phyloP scores from a whole-genome alignment of 2,888 invertebrate genomes.

The Panopea generosa region DNA sequence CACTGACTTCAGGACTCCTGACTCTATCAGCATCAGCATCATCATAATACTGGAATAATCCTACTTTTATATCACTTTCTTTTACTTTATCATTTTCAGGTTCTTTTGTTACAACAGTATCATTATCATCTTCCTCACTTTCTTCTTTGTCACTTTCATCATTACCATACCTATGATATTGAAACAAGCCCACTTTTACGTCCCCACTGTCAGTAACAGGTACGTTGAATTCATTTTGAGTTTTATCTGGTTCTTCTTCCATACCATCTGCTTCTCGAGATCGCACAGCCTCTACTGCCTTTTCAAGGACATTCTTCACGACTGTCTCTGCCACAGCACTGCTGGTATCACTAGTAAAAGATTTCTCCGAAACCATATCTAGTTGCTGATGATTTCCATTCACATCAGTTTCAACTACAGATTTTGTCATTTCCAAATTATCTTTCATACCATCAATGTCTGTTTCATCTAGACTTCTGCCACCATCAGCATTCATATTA shows the following conservation, averaged over 20 bases:
- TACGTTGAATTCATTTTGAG: slow-evolving; percentile 4
- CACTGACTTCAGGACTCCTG: slow-evolving; percentile 42
- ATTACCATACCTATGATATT: slow-evolving; percentile 46
- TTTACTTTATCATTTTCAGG: not conserved
- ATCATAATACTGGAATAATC: slow-evolving; percentile 55
- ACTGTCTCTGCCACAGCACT: slow-evolving; percentile 67
- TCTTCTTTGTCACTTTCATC: slow-evolving; percentile 13
- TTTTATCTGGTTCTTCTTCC: slow-evolving; percentile 15
- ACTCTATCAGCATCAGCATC: slow-evolving; percentile 14
- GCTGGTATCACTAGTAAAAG: slow-evolving; percentile 60
- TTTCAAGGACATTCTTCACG: slow-evolving; percentile 60
- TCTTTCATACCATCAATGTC: not conserved
- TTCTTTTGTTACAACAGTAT: not conserved
- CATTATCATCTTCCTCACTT: not conserved
- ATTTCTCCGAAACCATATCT: slow-evolving; percentile 29
- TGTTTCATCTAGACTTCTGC: not conserved
- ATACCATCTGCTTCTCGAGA: not conserved
- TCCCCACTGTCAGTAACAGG: slow-evolving; percentile 18
- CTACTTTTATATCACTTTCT: slow-evolving; percentile 38
- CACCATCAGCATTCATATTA: not conserved
- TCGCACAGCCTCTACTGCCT: slow-evolving; percentile 43
- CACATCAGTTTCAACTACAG: slow-evolving; percentile 40
- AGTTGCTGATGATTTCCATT: slow-evolving; percentile 14
- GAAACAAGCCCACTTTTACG: slow-evolving; percentile 55
- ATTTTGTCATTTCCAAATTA: not conserved